A percentile compares a stretch with the other conserved stretches of the same genome.
Evolutionary conservation across 2,797 vertebrate genomes (phyloP).

Genomic region (Micropoecilia bifurca): DNA sequence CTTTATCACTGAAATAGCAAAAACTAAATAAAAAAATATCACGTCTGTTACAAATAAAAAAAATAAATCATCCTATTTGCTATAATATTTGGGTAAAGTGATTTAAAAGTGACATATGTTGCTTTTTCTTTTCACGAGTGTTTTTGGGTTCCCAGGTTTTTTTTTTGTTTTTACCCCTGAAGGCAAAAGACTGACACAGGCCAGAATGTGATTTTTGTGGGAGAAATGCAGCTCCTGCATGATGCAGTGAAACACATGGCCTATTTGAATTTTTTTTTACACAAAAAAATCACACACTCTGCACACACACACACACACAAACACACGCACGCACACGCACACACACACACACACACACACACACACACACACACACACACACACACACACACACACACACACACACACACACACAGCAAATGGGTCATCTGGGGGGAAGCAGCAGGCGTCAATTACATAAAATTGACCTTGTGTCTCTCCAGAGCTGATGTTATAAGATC

Average conservation of each 20-base stretch:
- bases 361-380: no score
- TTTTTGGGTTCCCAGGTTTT: conserved; percentile 77
- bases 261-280: conserved; percentile 3
- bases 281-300: conserved; percentile 11
- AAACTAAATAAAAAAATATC: background rate
- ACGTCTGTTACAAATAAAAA: background rate
- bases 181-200: conserved; percentile 76
- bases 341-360: no score
- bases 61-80: background rate
- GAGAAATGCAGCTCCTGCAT: conserved; percentile 70
- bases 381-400: no score
- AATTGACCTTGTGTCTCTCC: conserved; percentile 63
- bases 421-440: conserved; percentile 61
- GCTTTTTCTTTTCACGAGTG: conserved; percentile 48
- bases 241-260: conserved; percentile 72
- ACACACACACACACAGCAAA: conserved; percentile 7
- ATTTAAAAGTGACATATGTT: conserved; percentile 27
- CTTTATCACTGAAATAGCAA: background rate
- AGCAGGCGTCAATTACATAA: conserved; percentile 63
- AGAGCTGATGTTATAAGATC: conserved; percentile 42
- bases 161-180: conserved; percentile 70
- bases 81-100: conserved; percentile 27
- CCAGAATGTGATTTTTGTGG: conserved; percentile 75
- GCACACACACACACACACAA: conserved; percentile 1
- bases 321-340: no score